Evolutionary conservation across 1,140 invertebrate genomes (phyloP), one percentile per base, ranked within the genome.

Genomic region (Oryctes rhinoceros): DNA sequence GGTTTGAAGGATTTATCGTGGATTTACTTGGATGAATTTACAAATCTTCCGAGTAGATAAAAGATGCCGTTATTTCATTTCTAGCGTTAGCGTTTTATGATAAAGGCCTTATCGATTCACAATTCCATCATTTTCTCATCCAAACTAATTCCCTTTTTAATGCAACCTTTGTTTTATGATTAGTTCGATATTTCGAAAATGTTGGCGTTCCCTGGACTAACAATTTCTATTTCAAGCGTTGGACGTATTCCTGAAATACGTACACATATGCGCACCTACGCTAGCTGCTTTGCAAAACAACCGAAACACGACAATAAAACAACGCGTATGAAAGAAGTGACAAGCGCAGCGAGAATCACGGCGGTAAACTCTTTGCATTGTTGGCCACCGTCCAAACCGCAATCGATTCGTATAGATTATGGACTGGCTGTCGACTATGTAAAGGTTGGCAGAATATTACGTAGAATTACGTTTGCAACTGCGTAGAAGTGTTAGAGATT

Each of bases 281-380:
- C 65, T 15, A 30, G 20, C 20, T 4, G 24, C 13, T 71, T 71
- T 71, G 65, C 65, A 71, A 67, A 71, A 35, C 20, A 30, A 71
- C 35, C 65, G 65, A 71, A 71, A 71, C 65, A 35, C 65, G 65
- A 71, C 65, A 71, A 71, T 71, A 71, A 71, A 71, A 71, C 24
- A 71, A 71, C 65, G 24, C 4, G 18, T 24, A 24, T 71, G 24
- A 24, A 71, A 37, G 39, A 71, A 35, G 7, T 71, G 65, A 71
- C 65, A 71, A 71, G 65, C 65, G 65, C 35, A 71, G 65, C 65
- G 24, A 71, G 7, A 15, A 37, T 35, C 20, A 71, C 35, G 24
- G 24, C 35, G 35, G 35, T 71, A 71, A 67, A 71, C 18, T 71
- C 15, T 37, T 24, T 35, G 65, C 65, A 71, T 24, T 30, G 24